Base-by-base conservation (phyloP, 2,797 vertebrate species). In the Hapalemur alaotrensis region DNA sequence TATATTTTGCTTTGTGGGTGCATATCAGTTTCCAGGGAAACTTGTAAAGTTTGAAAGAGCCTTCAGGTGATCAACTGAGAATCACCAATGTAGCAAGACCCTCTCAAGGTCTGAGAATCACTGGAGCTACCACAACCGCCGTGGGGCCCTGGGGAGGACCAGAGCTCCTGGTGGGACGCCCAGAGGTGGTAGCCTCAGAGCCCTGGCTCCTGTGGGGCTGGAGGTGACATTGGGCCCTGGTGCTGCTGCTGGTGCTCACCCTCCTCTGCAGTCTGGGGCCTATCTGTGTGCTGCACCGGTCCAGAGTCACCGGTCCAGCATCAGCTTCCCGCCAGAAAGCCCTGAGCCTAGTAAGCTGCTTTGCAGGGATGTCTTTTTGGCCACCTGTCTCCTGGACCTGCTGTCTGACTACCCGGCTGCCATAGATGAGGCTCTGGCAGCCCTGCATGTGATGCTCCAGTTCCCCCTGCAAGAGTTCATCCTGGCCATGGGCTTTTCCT, bases 381-480 rank as follows among this genome's bases (percentile, higher is more conserved):
- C 99, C 13, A 99, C 99, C 5, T 99, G 99, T 95, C 98, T 99
- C 35, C 97, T 99, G 93, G 99, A 99, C 93, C 98, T 99, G 95
- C 96, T 99, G 63, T 99, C 99, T 0, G 98, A 98, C 94, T 99
- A 99, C 97, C 98, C 99, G 89, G 80, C 98, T 91, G 98, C 98
- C 95, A 99, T 99, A 91, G 97, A 96, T 10, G 92, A 98, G n/a
- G 99, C 99, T 9, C 99, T 99, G 93, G 96, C 72, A 14, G 98
- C 79, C 35, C 97, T 99, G 0, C 98, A 98, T 0, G 96, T 99
- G 97, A 98, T 98, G 99, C 99, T 99, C n/a, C 98, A 98, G 93
- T 99, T 99, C 96, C 99, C 99, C 0, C 97, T 99, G 18, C 99
- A 99, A 0, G 99, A 99, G 97, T 99, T 99, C 98, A 99, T 99